Conservation (phyloP, 1,140 invertebrate genomes). For the Tribolium madens region DNA sequence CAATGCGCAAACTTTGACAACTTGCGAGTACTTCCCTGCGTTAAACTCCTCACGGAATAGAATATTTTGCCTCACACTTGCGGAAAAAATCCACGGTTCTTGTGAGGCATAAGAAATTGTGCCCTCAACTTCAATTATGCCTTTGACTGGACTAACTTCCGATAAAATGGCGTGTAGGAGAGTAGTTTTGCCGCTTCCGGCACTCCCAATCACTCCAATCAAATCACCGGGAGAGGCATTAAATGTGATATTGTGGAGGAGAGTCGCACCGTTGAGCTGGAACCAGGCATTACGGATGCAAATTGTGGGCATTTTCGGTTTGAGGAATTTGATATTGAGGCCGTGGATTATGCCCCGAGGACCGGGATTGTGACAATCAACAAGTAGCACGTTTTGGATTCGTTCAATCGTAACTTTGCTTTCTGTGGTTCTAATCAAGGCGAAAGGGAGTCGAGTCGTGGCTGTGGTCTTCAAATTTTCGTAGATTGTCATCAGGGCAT, state of each 20-base stretch:
- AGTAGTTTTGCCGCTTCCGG: conserved; percentile 81
- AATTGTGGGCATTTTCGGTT: background rate
- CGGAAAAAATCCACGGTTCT: conserved; percentile 72
- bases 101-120: conserved; percentile 71
- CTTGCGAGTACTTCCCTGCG: conserved; percentile 72
- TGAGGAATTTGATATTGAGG: background rate
- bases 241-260: conserved; percentile 69
- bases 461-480: background rate
- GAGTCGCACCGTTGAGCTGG: conserved; percentile 68
- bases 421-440: background rate
- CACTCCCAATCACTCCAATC: conserved; percentile 75
- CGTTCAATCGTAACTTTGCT: background rate
- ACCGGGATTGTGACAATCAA: background rate
- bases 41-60: conserved; percentile 67
- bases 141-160: conserved; percentile 75
- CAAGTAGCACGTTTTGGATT: background rate
- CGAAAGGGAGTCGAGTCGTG: background rate
- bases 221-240: conserved; percentile 69
- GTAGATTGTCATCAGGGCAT: background rate
- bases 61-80: conserved; percentile 71
- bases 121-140: conserved; percentile 61
- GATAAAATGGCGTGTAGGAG: conserved; percentile 82
- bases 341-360: background rate
- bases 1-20: conserved; percentile 72
- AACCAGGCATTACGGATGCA: background rate